phyloP scores from a whole-genome alignment of 2,113 vertebrate species.

The Columba janthina region DNA sequence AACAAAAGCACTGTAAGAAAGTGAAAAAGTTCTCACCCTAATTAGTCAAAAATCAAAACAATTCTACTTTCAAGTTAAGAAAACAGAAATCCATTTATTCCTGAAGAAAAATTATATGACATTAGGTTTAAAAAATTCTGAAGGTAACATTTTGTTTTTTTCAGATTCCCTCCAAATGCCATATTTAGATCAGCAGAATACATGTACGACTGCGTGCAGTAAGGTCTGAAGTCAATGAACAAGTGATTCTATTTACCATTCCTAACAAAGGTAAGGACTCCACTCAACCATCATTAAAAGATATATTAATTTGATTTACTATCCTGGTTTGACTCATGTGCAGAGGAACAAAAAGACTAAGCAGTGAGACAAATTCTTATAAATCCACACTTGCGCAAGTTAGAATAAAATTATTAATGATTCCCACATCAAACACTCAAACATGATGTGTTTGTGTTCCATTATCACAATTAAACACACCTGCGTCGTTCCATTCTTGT shows the following conservation, averaged over 20 bases:
- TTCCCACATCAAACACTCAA: not conserved
- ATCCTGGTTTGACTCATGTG: not conserved
- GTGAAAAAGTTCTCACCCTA: not conserved
- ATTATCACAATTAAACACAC: not conserved
- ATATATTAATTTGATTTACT: not conserved
- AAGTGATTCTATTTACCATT: not conserved
- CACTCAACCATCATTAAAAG: not conserved
- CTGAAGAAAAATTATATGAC: not conserved
- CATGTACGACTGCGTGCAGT: rapidly evolving
- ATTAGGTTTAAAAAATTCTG: not conserved
- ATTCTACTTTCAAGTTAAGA: not conserved
- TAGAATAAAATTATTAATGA: not conserved
- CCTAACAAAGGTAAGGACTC: not conserved
- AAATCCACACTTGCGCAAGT: not conserved
- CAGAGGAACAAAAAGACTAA: not conserved
- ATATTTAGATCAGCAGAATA: not conserved
- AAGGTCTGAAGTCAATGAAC: not conserved
- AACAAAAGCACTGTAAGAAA: constrained; percentile 88
- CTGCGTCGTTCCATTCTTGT: not conserved
- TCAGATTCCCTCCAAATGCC: not conserved
- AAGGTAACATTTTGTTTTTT: not conserved
- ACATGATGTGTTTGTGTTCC: not conserved
- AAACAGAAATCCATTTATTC: not conserved
- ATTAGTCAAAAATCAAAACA: not conserved
- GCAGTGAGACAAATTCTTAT: not conserved